Base-by-base conservation (phyloP, 2,888 invertebrate genomes). In the Microchrysa polita region DNA sequence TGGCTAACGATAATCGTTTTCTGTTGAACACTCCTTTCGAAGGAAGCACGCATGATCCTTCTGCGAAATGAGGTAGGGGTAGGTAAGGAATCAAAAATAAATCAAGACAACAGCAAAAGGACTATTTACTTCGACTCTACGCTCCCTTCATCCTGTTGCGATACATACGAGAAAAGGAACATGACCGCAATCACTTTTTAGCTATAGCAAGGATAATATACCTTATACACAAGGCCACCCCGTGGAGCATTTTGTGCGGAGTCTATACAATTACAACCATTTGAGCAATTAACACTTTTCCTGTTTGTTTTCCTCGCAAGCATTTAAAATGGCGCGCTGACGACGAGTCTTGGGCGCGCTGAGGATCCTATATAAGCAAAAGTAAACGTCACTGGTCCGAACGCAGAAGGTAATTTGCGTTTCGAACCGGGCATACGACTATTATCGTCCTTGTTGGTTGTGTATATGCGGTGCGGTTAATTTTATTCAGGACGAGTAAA, bases 231-330 rank as follows among this genome's bases (percentile, higher is more conserved):
- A 34, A 34, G 27, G 73, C 12, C 42, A 73, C 27, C 57, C 53
- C 34, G 18, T 71, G 60, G 75, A 73, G 81, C 82, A 80, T 81
- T 82, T 69, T 69, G n/a, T n/a, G n/a, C n/a, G 57, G 40, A 69
- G 69, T 52, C 81, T 81, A n/a, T n/a, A 84, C 83, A 84, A 84
- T 83, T 84, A 83, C 84, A 83, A 82, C 83, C 82, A 83, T 84
- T 84, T 84, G 84, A 81, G 83, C 84, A 84, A 84, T 84, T 84
- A 84, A 83, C 84, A 84, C 84, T 84, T 83, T 83, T 83, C 82
- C 83, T 84, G 82, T 83, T 84, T 84, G 83, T 79, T 78, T 78
- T 78, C 74, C 69, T 71, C 63, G 61, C 61, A 53, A 14, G 48
- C 57, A 63, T 52, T 59, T 53, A 52, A 67, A 67, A 63, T 59